phyloP scores from a whole-genome alignment of 2,113 vertebrate species.

The Hydrolagus affinis region DNA sequence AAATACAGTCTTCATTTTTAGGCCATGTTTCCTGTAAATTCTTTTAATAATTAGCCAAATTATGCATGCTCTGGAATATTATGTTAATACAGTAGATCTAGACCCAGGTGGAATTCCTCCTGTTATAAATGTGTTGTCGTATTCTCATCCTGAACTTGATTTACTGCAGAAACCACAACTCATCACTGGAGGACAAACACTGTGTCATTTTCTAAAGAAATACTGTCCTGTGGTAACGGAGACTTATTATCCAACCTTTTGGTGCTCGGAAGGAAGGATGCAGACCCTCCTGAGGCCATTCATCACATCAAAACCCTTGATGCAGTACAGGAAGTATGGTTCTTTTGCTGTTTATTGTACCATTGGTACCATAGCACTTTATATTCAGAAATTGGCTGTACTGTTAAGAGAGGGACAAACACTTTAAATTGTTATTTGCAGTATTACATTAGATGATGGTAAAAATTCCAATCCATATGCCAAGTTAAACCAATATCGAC shows the following conservation, averaged over 20 bases:
- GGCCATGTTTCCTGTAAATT: no score
- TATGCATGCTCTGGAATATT: no score
- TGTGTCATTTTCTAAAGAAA: conserved; percentile 79
- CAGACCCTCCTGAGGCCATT: conserved; percentile 91
- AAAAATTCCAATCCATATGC: conserved; percentile 40
- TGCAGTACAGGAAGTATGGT: conserved; percentile 88
- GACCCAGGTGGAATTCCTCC: no score
- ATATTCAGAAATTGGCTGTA: background rate
- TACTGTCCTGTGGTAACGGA: conserved; percentile 90
- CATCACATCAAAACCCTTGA: conserved; percentile 80
- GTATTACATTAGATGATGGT: conserved; percentile 37
- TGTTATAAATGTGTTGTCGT: background rate
- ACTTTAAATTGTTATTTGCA: conserved; percentile 37
- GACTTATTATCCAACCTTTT: conserved; percentile 93
- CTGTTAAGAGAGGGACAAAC: conserved; percentile 26
- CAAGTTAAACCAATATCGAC: background rate
- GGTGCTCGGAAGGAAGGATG: conserved; percentile 95
- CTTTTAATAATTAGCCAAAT: no score
- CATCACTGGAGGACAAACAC: conserved; percentile 76
- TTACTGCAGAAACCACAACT: conserved; percentile 82
- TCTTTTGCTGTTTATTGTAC: background rate
- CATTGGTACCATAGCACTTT: background rate
- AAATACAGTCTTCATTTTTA: no score
- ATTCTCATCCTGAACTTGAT: conserved; percentile 13
- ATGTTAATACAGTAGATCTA: no score